Conservation (phyloP, 1,140 invertebrate genomes). For the Sweltsa coloradensis region DNA sequence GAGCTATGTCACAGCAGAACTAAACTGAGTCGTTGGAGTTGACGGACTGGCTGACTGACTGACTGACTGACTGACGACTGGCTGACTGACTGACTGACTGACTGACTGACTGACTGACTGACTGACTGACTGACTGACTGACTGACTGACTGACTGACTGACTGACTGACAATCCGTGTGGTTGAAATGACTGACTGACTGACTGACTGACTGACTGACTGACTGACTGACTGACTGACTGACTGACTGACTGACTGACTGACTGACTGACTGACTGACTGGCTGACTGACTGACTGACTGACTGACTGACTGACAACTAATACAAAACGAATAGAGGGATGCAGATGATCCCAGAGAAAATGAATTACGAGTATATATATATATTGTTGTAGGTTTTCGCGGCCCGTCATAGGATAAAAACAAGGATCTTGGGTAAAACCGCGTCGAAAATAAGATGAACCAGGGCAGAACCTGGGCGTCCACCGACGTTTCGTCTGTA, state of each 20-base stretch:
- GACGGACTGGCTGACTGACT: constrained; percentile 3
- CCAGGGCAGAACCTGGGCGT: too few relatives aligned
- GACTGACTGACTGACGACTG: constrained; percentile 9
- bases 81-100: constrained; percentile 10
- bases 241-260: constrained; percentile 10
- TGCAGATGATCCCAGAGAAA: too few relatives aligned
- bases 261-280: constrained; percentile 10
- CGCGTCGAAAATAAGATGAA: too few relatives aligned
- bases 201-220: constrained; percentile 12
- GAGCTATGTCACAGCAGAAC: neutral
- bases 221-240: constrained; percentile 8
- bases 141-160: constrained; percentile 9
- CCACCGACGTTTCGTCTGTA: too few relatives aligned
- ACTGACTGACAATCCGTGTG: neutral
- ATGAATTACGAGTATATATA: too few relatives aligned
- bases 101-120: constrained; percentile 10
- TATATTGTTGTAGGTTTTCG: too few relatives aligned
- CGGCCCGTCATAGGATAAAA: too few relatives aligned
- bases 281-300: neutral
- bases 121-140: constrained; percentile 11
- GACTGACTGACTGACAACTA: neutral
- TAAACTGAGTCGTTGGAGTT: constrained; percentile 5
- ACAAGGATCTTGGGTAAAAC: too few relatives aligned
- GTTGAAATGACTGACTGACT: constrained; percentile 1
- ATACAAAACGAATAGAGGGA: too few relatives aligned